These are phyloP conservation scores for Neotoxoptera formosana DNA, from an alignment of 1,140 invertebrate genomes.

Conservation along the genomic window DNA sequence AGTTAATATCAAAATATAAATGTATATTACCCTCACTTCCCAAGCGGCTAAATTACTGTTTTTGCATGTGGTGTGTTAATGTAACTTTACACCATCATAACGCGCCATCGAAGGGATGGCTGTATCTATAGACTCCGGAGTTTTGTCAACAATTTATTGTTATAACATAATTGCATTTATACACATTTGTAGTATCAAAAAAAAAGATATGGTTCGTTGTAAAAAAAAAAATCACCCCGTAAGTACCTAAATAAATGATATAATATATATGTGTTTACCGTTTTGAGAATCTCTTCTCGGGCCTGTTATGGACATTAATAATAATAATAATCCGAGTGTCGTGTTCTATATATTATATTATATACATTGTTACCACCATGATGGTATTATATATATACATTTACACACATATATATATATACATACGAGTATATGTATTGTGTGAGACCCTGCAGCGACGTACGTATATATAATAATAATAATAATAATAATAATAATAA, in stretches of 20 bases:
- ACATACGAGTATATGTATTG: not conserved
- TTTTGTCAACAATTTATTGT: not conserved
- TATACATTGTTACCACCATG: not conserved
- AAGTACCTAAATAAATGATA: too few species aligned
- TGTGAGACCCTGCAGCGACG: not conserved
- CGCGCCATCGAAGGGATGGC: too few species aligned
- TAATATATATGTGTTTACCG: not conserved
- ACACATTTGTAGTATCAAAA: not conserved
- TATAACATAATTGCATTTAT: not conserved
- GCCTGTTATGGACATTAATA: not conserved
- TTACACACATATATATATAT: too few species aligned
- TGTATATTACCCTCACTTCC: not conserved
- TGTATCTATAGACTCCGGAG: not conserved
- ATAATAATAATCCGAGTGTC: not conserved
- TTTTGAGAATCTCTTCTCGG: conserved; percentile 1
- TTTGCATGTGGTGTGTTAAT: not conserved
- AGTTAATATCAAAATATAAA: not conserved
- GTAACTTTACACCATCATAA: not conserved
- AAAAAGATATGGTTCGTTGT: not conserved
- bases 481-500: not conserved
- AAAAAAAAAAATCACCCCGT: not conserved
- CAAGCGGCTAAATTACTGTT: not conserved
- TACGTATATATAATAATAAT: not conserved
- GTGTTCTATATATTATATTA: not conserved
- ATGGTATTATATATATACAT: not conserved